Conservation (phyloP, 2,888 invertebrate species). For the Drosophila colorata region DNA sequence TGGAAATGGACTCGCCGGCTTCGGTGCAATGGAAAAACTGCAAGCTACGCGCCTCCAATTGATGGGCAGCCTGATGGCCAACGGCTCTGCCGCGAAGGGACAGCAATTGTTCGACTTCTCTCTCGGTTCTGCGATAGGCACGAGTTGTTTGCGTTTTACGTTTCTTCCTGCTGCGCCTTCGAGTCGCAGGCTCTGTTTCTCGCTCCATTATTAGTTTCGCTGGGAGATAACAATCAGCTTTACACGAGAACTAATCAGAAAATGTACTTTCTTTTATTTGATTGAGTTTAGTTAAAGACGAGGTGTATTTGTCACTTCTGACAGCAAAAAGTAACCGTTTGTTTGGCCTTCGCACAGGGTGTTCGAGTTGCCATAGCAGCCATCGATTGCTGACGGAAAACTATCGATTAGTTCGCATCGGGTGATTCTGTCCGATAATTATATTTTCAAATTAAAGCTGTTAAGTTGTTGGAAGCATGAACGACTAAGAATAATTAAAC, state of each 20-base stretch:
- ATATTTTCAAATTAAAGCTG: no score
- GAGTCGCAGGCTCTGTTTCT: neutral
- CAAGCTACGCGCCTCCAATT: conserved; percentile 55
- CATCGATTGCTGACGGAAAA: neutral
- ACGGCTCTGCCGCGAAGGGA: conserved; percentile 21
- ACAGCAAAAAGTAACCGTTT: conserved; percentile 29
- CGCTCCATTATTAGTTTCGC: conserved; percentile 42
- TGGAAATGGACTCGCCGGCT: neutral
- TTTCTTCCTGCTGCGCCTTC: conserved; percentile 39
- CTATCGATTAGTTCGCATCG: conserved; percentile 1
- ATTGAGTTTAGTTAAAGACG: neutral
- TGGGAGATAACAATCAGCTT: no score
- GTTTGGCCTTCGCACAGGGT: conserved; percentile 34
- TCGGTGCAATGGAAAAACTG: conserved; percentile 68
- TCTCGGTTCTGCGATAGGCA: conserved; percentile 75
- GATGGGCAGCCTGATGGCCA: conserved; percentile 12
- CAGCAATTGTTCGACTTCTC: conserved; percentile 74
- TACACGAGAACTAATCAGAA: no score
- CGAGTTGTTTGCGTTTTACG: conserved; percentile 76
- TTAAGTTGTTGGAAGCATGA: no score
- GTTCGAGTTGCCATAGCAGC: conserved; percentile 26
- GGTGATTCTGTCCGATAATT: no score
- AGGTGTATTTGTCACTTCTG: neutral
- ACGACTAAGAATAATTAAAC: no score
- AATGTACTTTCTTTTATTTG: no score